phyloP scores from a whole-genome alignment of 2,888 invertebrate species.

The Ectemnius lituratus region DNA sequence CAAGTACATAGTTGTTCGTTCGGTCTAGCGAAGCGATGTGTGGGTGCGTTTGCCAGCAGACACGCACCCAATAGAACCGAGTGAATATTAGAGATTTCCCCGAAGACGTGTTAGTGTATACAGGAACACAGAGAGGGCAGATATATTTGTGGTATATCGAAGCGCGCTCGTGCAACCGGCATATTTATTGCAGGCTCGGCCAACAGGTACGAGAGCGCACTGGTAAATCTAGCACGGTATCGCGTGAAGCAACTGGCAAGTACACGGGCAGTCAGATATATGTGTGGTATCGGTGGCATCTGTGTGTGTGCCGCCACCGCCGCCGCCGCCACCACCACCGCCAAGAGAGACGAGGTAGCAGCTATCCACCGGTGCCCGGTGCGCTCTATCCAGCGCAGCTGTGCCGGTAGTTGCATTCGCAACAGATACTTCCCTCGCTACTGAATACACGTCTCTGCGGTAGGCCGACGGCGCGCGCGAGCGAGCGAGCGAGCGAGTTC shows the following conservation, averaged over 20 bases:
- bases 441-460: conserved; percentile 34
- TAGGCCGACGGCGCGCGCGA: conserved; percentile 28
- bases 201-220: conserved; percentile 23
- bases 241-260: conserved; percentile 53
- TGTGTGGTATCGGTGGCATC: conserved; percentile 53
- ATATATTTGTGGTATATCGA: conserved; percentile 11
- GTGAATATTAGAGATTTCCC: conserved; percentile 15
- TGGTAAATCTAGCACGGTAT: conserved; percentile 54
- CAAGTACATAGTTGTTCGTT: conserved; percentile 4
- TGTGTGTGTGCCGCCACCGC: conserved; percentile 16
- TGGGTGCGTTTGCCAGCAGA: conserved; percentile 31
- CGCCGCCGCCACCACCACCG: background rate
- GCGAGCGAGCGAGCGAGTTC: too few species aligned
- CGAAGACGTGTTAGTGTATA: background rate
- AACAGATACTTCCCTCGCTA: conserved; percentile 45
- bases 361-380: background rate
- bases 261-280: conserved; percentile 44
- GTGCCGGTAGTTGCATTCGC: conserved; percentile 47
- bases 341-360: conserved; percentile 1
- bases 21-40: background rate
- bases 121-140: background rate
- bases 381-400: conserved; percentile 22
- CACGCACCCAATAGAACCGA: conserved; percentile 7
- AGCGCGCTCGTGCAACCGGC: conserved; percentile 38
- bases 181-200: conserved; percentile 45